Conservation (phyloP, 2,113 vertebrate genomes). For the Bettongia penicillata region DNA sequence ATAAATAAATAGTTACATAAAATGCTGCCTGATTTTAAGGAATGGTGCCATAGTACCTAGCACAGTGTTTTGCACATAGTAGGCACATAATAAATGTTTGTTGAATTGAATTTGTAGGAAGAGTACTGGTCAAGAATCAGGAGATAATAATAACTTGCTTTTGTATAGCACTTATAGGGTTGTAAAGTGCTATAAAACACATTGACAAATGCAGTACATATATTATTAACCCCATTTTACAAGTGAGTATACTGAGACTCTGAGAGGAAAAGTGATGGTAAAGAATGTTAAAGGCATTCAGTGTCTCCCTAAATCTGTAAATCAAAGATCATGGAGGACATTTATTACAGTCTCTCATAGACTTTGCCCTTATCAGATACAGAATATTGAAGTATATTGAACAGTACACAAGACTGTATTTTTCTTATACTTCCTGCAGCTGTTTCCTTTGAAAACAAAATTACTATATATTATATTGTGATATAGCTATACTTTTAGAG, state of each 20-base stretch:
- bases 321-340: background rate
- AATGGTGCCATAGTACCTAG: background rate
- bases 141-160: background rate
- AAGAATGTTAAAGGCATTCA: background rate
- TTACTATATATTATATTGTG: background rate
- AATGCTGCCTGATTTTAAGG: background rate
- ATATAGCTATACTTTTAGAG: constrained; percentile 23
- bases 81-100: background rate
- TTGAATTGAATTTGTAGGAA: background rate
- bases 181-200: background rate
- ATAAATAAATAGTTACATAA: background rate
- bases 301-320: background rate
- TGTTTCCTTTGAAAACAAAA: constrained; percentile 25
- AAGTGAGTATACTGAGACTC: background rate
- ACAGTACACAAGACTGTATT: background rate
- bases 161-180: background rate
- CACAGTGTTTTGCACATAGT: background rate
- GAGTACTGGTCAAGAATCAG: background rate
- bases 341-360: background rate
- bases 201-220: background rate
- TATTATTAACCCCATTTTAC: background rate
- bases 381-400: background rate
- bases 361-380: background rate
- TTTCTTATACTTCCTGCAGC: background rate
- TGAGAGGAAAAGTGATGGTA: background rate